phyloP scores from a whole-genome alignment of 2,888 invertebrate species.

The Xanthia icteritia region DNA sequence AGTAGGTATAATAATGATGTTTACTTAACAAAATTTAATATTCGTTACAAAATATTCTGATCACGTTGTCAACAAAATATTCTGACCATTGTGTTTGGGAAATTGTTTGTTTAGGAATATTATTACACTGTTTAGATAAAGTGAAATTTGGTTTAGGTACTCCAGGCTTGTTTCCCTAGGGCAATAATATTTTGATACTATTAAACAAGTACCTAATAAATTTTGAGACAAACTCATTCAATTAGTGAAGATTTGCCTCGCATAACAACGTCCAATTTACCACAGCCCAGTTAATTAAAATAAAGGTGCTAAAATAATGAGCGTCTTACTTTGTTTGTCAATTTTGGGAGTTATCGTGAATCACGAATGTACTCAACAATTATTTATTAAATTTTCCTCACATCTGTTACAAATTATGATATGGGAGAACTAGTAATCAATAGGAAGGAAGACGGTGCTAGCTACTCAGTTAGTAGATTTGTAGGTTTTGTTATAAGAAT shows the following conservation, averaged over 20 bases:
- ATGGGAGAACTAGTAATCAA: neutral
- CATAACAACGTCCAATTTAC: neutral
- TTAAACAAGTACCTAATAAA: neutral
- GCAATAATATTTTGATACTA: constrained; percentile 8
- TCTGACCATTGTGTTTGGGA: neutral
- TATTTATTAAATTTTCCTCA: neutral
- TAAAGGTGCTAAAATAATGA: constrained; percentile 12
- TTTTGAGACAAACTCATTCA: neutral
- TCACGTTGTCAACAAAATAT: constrained; percentile 4
- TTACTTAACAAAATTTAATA: neutral
- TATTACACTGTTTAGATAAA: constrained; percentile 4
- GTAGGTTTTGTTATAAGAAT: neutral
- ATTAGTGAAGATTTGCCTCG: constrained; percentile 19
- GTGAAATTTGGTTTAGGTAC: constrained; percentile 7
- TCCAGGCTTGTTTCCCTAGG: neutral
- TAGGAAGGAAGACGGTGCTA: neutral
- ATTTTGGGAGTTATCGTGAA: neutral
- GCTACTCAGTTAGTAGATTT: neutral
- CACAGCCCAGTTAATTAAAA: neutral
- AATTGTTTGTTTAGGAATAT: constrained; percentile 32
- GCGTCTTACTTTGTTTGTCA: neutral
- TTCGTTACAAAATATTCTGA: constrained; percentile 23
- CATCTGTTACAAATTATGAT: neutral
- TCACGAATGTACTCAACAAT: neutral
- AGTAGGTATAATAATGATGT: neutral